Conservation (phyloP, 2,113 vertebrate genomes). For the Lanius ludovicianus region DNA sequence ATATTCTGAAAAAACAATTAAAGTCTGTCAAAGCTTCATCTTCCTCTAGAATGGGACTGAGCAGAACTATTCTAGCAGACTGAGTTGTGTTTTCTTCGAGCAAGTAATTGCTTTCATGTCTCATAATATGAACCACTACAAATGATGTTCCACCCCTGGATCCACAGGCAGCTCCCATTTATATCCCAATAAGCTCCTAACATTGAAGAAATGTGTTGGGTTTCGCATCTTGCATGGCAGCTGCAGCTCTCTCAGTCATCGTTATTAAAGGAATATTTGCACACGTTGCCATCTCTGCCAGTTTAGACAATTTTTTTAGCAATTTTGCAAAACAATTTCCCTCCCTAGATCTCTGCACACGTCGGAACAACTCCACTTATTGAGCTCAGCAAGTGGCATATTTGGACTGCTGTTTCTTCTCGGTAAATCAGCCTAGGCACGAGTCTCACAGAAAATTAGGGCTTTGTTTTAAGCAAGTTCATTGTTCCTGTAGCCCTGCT, state of each 20-base stretch:
- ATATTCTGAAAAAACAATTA: not conserved
- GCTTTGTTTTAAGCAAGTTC: not conserved
- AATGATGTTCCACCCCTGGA: not conserved
- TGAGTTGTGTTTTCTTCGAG: slow-evolving; percentile 1
- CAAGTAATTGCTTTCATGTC: not conserved
- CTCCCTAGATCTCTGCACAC: not conserved
- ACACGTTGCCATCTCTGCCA: not conserved
- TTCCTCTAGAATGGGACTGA: not conserved
- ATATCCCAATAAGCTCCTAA: not conserved
- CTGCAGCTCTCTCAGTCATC: not conserved
- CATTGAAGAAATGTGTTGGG: not conserved
- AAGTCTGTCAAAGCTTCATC: not conserved
- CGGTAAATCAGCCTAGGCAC: not conserved
- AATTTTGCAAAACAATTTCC: not conserved
- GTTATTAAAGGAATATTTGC: not conserved
- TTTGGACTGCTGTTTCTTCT: not conserved
- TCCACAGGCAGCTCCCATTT: slow-evolving; percentile 4
- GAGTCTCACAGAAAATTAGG: not conserved
- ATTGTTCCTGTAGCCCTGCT: not conserved
- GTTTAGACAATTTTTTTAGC: not conserved
- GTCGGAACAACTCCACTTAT: rapidly evolving
- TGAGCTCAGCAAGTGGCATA: not conserved
- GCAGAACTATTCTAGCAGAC: not conserved
- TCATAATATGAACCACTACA: not conserved
- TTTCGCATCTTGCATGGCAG: not conserved